These are phyloP conservation scores for Neoniphon sammara DNA, from an alignment of 2,797 vertebrate genomes.

Conservation along the genomic window DNA sequence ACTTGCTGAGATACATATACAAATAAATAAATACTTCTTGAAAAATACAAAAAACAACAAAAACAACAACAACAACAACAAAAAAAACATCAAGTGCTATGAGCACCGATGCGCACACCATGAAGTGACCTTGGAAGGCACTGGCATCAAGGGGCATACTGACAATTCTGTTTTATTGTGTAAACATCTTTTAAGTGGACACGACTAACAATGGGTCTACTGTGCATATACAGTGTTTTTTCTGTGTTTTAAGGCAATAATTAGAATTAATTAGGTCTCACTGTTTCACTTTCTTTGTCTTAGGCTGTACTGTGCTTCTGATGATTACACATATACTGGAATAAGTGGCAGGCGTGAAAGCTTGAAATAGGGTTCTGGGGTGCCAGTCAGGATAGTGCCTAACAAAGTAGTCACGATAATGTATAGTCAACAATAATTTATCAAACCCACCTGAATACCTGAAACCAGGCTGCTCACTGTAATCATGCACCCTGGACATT, in stretches of 20 bases:
- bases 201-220: conserved; percentile 10
- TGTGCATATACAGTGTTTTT: conserved; percentile 22
- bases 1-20: no score
- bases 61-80: no score
- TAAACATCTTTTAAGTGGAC: neutral
- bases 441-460: no score
- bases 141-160: neutral
- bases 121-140: conserved; percentile 3
- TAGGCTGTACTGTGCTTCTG: conserved; percentile 9
- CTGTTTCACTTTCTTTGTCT: conserved; percentile 5
- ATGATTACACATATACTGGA: conserved; percentile 20
- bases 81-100: neutral
- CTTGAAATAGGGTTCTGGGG: no score
- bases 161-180: neutral
- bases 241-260: conserved; percentile 5
- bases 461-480: no score
- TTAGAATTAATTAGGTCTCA: neutral
- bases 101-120: neutral
- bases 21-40: neutral
- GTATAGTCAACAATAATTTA: no score
- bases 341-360: neutral
- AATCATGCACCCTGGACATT: no score
- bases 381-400: no score
- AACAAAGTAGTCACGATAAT: no score
- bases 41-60: no score